phyloP scores from a whole-genome alignment of 2,113 vertebrate genomes.

The Alethe castanea region DNA sequence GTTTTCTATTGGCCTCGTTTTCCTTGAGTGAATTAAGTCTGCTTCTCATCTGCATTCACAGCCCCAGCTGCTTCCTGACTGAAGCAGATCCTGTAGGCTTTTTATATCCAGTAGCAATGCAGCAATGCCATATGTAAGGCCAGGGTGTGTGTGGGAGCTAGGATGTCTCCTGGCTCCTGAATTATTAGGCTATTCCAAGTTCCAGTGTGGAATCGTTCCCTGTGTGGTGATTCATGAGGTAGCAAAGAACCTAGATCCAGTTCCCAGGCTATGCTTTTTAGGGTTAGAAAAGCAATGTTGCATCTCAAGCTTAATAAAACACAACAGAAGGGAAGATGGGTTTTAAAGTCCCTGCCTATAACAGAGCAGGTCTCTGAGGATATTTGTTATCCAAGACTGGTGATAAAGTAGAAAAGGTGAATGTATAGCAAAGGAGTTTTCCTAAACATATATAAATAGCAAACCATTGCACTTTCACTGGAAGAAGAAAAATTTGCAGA shows the following conservation, averaged over 20 bases:
- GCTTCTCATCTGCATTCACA: constrained; percentile 39
- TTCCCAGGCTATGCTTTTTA: not conserved
- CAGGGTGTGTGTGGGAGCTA: not conserved
- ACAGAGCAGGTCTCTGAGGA: not conserved
- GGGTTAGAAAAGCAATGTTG: not conserved
- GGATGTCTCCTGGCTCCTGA: constrained; percentile 21
- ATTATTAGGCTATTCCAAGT: not conserved
- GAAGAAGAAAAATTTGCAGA: not conserved
- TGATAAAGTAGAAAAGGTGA: not conserved
- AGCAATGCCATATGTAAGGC: constrained; percentile 15
- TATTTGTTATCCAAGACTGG: not conserved
- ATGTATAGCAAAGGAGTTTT: not conserved
- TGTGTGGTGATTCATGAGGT: not conserved
- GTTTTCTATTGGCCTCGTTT: not conserved
- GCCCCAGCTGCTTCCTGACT: constrained; percentile 35
- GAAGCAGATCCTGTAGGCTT: constrained; percentile 23
- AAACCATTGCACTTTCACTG: not conserved
- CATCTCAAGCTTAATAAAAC: not conserved
- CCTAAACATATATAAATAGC: not conserved
- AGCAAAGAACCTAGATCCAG: not conserved
- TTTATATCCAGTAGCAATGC: constrained; percentile 34
- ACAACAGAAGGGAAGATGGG: fast-evolving
- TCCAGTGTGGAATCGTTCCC: not conserved
- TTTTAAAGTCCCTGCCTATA: not conserved
- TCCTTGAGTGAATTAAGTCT: constrained; percentile 7